Conservation (phyloP, 2,113 vertebrate genomes). For the Lanius ludovicianus region DNA sequence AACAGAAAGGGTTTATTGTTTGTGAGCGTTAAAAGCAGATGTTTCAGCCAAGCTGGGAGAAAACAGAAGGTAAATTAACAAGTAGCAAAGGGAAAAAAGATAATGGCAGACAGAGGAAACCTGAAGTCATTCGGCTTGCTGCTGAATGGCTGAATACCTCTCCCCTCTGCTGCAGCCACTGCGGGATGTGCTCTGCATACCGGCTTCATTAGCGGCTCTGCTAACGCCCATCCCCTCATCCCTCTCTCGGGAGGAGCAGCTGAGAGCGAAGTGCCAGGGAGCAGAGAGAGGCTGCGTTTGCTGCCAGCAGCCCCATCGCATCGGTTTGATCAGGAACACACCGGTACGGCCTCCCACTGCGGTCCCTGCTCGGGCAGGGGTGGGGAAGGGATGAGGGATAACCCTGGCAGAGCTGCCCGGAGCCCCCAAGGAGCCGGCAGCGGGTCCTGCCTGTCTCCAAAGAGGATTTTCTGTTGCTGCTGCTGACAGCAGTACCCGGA, state of each 20-base stretch:
- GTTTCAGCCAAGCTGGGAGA: background rate
- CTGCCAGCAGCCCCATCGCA: background rate
- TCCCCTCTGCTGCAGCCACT: background rate
- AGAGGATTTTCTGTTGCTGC: background rate
- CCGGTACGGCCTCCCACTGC: accelerated
- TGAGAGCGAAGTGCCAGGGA: background rate
- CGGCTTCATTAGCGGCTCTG: background rate
- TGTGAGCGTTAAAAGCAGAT: background rate
- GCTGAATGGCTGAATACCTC: background rate
- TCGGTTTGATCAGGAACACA: background rate
- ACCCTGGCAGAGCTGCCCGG: background rate
- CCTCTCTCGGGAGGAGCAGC: background rate
- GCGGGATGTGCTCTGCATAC: background rate
- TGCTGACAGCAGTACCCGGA: background rate
- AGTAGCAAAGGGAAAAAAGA: background rate
- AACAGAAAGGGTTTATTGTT: background rate
- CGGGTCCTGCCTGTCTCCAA: accelerated
- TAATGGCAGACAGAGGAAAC: background rate
- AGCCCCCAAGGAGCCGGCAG: accelerated
- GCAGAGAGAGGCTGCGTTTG: accelerated
- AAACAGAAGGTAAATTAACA: background rate
- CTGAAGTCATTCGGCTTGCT: background rate
- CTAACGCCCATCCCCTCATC: background rate
- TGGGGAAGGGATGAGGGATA: background rate
- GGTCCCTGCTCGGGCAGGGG: accelerated